Evolutionary conservation across 2,888 invertebrate genomes (phyloP).

Genomic region (Aspidiotus rigidus): DNA sequence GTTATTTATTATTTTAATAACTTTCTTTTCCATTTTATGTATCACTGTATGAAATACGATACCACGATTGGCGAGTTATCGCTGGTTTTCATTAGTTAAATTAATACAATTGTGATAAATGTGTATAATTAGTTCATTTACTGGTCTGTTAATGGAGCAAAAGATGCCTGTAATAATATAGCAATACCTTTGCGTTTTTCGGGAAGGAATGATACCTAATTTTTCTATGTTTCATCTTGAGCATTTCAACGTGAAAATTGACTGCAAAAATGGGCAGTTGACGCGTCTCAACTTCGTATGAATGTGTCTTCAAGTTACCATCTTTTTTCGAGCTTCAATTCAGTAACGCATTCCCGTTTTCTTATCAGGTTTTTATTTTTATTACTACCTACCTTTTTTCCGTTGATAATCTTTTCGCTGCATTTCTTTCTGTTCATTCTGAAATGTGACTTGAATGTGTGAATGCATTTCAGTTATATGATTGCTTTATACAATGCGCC

Average conservation of each 20-base stretch:
- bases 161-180: too few species aligned
- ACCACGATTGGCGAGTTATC: constrained; percentile 27
- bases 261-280: too few species aligned
- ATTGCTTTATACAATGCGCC: too few species aligned
- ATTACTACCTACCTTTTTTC: neutral
- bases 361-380: neutral
- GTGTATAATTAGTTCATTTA: constrained; percentile 5
- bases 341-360: neutral
- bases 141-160: too few species aligned
- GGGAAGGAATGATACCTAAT: too few species aligned
- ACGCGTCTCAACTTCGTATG: neutral
- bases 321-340: constrained; percentile 29
- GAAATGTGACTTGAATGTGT: too few species aligned
- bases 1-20: constrained; percentile 7
- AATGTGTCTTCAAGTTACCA: constrained; percentile 25
- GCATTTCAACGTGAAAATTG: too few species aligned
- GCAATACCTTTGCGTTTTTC: too few species aligned
- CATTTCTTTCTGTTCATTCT: too few species aligned
- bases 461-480: too few species aligned
- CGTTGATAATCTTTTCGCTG: neutral
- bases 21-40: constrained; percentile 24
- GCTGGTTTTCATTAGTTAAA: constrained; percentile 25
- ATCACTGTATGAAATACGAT: neutral
- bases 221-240: too few species aligned
- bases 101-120: constrained; percentile 31